Conservation (phyloP, 2,797 vertebrate genomes). For the Cynopterus sphinx region DNA sequence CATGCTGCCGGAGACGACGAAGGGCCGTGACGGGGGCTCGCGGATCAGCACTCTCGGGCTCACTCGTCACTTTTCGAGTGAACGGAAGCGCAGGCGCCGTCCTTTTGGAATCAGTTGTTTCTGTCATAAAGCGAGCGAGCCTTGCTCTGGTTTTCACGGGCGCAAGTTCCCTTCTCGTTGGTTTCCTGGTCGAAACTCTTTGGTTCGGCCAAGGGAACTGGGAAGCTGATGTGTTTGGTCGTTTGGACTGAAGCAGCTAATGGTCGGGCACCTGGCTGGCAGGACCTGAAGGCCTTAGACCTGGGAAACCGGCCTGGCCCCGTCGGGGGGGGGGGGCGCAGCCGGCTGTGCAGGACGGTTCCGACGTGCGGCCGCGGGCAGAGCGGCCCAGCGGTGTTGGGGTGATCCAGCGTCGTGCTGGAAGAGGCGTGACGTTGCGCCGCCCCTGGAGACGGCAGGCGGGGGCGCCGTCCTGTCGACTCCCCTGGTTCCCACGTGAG, state of each 20-base stretch:
- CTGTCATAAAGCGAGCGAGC: not conserved
- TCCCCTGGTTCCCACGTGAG: not conserved
- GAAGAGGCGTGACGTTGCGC: not conserved
- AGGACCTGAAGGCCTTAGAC: fast-evolving
- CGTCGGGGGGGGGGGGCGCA: fast-evolving
- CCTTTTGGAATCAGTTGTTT: not conserved
- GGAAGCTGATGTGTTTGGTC: not conserved
- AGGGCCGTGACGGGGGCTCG: not conserved
- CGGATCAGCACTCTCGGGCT: not conserved
- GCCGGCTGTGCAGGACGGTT: not conserved
- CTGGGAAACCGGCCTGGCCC: not conserved
- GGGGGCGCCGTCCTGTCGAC: not conserved
- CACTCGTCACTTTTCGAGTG: not conserved
- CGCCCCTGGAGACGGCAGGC: not conserved
- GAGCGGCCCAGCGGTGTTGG: not conserved
- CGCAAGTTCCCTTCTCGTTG: not conserved
- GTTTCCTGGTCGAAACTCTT: not conserved
- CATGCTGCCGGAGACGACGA: not conserved
- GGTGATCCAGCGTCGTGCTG: not conserved
- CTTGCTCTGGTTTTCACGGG: not conserved
- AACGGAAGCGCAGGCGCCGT: not conserved
- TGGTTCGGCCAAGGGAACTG: not conserved
- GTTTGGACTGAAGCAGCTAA: not conserved
- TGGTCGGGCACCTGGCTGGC: not conserved
- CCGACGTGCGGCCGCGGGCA: not conserved